Percentiles rank a stretch among this genome's conserved stretches.
Conservation (phyloP, 1,140 invertebrate genomes). For the Nomia melanderi region DNA sequence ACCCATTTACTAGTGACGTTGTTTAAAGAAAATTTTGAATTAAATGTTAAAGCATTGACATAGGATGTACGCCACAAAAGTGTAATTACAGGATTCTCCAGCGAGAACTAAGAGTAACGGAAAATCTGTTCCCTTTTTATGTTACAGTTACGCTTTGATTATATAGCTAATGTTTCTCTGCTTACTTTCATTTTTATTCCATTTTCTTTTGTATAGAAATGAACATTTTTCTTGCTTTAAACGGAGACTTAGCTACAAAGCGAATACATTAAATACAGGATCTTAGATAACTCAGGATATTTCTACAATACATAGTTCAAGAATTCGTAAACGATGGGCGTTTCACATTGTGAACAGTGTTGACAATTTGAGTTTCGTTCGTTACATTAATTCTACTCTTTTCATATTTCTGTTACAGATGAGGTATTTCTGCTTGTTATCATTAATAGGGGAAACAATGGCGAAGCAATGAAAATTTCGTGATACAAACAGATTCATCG, state of each 20-base stretch:
- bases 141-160: too few species aligned
- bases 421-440: not conserved
- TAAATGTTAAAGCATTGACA: too few species aligned
- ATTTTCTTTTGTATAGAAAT: too few species aligned
- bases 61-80: too few species aligned
- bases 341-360: not conserved
- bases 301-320: not conserved
- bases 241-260: not conserved
- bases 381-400: not conserved
- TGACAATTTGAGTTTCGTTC: not conserved
- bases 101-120: too few species aligned
- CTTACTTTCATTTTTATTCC: too few species aligned
- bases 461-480: not conserved
- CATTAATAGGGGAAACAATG: not conserved
- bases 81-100: too few species aligned
- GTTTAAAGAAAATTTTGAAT: too few species aligned
- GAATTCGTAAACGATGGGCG: not conserved
- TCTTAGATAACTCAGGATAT: not conserved
- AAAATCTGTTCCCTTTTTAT: too few species aligned
- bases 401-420: constrained; percentile 6
- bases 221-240: too few species aligned
- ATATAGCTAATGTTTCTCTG: too few species aligned
- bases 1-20: too few species aligned
- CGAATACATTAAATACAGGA: not conserved
- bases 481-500: not conserved